These are phyloP conservation scores for Drosophila ananassae DNA, from an alignment of 1,140 invertebrate genomes.

Conservation along the genomic window DNA sequence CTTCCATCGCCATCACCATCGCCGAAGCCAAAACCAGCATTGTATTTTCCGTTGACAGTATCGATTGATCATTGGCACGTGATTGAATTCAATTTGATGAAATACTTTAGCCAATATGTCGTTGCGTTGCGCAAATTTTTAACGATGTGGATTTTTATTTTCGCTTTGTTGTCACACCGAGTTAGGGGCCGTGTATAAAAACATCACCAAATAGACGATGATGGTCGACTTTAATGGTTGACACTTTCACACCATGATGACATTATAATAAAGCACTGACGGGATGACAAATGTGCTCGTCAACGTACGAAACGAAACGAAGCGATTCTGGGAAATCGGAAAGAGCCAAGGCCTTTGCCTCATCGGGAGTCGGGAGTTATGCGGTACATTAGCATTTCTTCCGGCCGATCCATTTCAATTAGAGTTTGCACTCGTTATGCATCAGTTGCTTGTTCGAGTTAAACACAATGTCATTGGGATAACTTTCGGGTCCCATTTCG, in stretches of 20 bases:
- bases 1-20: slow-evolving; percentile 46
- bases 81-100: slow-evolving; percentile 82
- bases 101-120: slow-evolving; percentile 76
- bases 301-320: neutral
- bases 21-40: slow-evolving; percentile 20
- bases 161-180: slow-evolving; percentile 19
- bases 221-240: slow-evolving; percentile 53
- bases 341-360: neutral
- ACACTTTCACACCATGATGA: slow-evolving; percentile 30
- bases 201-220: slow-evolving; percentile 54
- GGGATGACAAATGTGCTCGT: slow-evolving; percentile 43
- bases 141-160: slow-evolving; percentile 49
- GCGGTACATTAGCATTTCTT: slow-evolving; percentile 43
- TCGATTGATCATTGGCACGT: slow-evolving; percentile 81
- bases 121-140: slow-evolving; percentile 56
- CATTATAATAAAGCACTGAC: slow-evolving; percentile 44
- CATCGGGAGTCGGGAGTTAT: slow-evolving; percentile 21
- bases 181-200: slow-evolving; percentile 19
- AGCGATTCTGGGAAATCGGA: neutral
- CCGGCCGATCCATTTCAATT: slow-evolving; percentile 52
- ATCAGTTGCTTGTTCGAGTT: slow-evolving; percentile 32
- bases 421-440: slow-evolving; percentile 32
- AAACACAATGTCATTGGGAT: slow-evolving; percentile 25
- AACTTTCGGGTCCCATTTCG: slow-evolving; percentile 41
- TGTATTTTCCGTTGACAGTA: slow-evolving; percentile 71